Percentiles rank a stretch among this genome's conserved stretches.
phyloP scores from a whole-genome alignment of 1,140 invertebrate species.

The Popillia japonica region DNA sequence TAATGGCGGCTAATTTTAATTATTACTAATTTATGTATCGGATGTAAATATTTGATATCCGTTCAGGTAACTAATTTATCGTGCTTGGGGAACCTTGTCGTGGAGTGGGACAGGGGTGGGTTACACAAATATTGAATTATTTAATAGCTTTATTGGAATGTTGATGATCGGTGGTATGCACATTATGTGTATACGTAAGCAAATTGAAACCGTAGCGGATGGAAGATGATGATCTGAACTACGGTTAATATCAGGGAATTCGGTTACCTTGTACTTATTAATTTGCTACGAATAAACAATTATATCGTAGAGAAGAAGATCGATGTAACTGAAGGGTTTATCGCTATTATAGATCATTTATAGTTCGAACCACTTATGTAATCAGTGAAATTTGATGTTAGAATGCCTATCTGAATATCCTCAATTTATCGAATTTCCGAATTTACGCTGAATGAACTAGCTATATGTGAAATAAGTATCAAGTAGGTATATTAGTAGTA shows the following conservation, averaged over 20 bases:
- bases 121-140: conserved; percentile 9
- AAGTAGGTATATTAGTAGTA: too few species aligned
- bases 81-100: too few species aligned
- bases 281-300: background rate
- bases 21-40: conserved; percentile 11
- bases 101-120: background rate
- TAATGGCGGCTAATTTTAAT: conserved; percentile 7
- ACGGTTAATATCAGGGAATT: background rate
- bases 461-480: too few species aligned
- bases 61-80: conserved; percentile 2
- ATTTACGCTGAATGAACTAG: too few species aligned
- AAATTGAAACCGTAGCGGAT: too few species aligned
- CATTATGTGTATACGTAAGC: too few species aligned
- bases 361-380: too few species aligned
- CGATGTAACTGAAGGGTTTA: background rate
- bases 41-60: conserved; percentile 8
- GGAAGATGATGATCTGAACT: background rate
- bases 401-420: too few species aligned
- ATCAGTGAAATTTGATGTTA: background rate
- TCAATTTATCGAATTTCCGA: too few species aligned
- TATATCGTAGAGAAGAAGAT: too few species aligned
- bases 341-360: background rate
- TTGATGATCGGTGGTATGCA: background rate
- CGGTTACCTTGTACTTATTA: background rate
- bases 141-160: conserved; percentile 5